Conservation (phyloP, 2,888 invertebrate species). For the Polymixis flavicincta region DNA sequence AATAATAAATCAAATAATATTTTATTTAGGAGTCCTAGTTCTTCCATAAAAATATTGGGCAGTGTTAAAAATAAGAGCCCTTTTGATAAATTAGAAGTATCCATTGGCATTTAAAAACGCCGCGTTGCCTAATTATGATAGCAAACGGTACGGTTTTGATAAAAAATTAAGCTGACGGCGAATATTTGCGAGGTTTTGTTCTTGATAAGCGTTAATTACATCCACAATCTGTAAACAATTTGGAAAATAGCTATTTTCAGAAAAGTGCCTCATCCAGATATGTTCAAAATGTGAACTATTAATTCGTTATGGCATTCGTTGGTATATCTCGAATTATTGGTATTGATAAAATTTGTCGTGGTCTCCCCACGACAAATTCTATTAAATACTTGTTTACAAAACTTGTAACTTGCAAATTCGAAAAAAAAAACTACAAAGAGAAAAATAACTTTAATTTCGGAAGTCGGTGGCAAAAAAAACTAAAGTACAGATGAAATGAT, state of each 20-base stretch:
- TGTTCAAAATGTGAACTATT: background rate
- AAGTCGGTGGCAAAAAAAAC: no score
- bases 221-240: background rate
- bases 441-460: no score
- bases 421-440: no score
- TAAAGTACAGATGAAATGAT: background rate
- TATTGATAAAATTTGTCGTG: no score
- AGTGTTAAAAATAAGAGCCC: background rate
- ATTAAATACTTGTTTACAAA: background rate
- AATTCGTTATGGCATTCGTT: background rate
- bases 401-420: no score
- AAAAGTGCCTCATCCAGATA: background rate
- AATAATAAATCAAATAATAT: no score
- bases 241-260: background rate
- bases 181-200: background rate
- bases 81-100: background rate
- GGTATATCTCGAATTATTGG: background rate
- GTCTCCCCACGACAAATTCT: background rate
- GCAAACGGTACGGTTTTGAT: background rate
- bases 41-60: no score
- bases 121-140: background rate
- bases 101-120: constrained; percentile 5
- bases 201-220: background rate
- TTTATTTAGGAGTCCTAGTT: no score
- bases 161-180: background rate